phyloP scores from a whole-genome alignment of 2,888 invertebrate genomes.

The Ornithoptera priamus region DNA sequence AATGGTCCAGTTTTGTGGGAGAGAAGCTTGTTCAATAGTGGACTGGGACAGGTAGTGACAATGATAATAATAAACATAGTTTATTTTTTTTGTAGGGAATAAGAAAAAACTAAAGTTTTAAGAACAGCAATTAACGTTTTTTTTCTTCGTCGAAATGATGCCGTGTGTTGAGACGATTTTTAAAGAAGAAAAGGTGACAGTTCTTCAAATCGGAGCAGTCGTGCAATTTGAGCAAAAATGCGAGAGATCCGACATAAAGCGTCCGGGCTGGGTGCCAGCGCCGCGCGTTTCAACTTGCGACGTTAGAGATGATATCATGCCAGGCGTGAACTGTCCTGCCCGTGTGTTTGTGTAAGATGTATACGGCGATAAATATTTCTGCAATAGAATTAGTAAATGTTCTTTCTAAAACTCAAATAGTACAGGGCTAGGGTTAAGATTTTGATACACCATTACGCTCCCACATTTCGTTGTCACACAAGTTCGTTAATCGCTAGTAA shows the following conservation, averaged over 20 bases:
- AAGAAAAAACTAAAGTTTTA: not conserved
- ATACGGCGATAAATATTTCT: no score
- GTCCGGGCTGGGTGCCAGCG: slow-evolving; percentile 11
- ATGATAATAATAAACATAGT: no score
- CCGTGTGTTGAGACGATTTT: not conserved
- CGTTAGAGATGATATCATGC: slow-evolving; percentile 2
- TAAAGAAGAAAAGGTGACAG: slow-evolving; percentile 11
- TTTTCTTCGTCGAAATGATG: not conserved
- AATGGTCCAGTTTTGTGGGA: no score
- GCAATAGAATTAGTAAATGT: no score
- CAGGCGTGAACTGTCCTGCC: slow-evolving; percentile 9
- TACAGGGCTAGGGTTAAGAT: no score
- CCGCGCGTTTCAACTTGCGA: slow-evolving; percentile 8
- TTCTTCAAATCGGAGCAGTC: slow-evolving; percentile 11
- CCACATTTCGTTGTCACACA: no score
- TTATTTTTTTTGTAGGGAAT: no score
- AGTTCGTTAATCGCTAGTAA: no score
- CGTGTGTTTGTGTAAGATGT: not conserved
- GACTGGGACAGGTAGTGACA: no score
- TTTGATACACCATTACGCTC: no score
- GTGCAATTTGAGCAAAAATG: slow-evolving; percentile 19
- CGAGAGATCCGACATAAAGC: slow-evolving; percentile 12
- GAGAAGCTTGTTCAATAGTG: no score
- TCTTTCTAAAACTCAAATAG: no score
- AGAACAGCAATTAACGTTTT: not conserved